Conservation (phyloP, 1,140 invertebrate species). For the Marisa cornuarietis region DNA sequence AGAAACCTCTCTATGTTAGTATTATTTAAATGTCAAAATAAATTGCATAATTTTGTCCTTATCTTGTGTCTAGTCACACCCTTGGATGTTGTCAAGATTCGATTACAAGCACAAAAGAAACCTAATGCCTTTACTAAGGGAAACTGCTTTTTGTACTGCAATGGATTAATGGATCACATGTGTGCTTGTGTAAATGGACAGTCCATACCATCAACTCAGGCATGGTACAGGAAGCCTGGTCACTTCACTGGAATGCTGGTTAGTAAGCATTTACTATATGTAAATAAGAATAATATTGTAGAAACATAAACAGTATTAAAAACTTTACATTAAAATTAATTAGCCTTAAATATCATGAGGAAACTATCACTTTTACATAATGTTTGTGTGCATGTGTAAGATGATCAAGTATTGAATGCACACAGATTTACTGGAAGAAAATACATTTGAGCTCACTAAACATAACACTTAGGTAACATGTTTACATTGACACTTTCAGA, state of each 20-base stretch:
- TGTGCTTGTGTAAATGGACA: constrained; percentile 80
- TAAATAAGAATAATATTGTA: background rate
- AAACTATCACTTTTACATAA: background rate
- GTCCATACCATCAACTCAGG: constrained; percentile 16
- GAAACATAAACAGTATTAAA: background rate
- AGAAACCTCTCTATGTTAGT: background rate
- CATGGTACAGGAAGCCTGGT: constrained; percentile 69
- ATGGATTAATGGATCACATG: constrained; percentile 99
- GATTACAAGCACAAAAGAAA: constrained; percentile 93
- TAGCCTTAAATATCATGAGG: background rate
- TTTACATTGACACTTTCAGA: too few species aligned
- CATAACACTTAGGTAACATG: background rate
- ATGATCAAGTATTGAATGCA: background rate
- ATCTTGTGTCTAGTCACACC: constrained; percentile 86
- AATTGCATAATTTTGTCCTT: constrained; percentile 74
- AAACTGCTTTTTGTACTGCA: constrained; percentile 96
- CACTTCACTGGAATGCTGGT: constrained; percentile 93
- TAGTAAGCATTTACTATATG: constrained; percentile 53
- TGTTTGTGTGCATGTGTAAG: background rate
- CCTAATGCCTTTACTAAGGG: constrained; percentile 76
- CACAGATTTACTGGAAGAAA: background rate
- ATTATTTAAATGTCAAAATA: background rate
- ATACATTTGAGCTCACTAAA: background rate
- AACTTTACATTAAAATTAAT: background rate
- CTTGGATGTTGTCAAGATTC: constrained; percentile 97